These are phyloP conservation scores for Trichogramma evanescens DNA, from an alignment of 2,888 invertebrate genomes.

Conservation along the genomic window DNA sequence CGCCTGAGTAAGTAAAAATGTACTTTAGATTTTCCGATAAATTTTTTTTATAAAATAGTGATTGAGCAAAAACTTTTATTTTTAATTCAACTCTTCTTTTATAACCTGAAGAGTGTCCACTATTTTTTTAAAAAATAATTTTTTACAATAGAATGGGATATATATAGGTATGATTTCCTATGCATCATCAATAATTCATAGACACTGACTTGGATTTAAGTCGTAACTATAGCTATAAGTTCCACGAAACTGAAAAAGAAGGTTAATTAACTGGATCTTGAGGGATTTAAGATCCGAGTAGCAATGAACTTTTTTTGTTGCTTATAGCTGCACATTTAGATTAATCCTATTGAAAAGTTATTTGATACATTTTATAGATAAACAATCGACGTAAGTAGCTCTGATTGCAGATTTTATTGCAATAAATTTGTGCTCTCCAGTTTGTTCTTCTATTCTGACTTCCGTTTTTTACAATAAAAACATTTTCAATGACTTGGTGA, in stretches of 20 bases:
- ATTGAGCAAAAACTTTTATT: too few species aligned
- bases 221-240: neutral
- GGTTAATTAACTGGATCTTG: constrained; percentile 8
- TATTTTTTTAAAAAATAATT: too few species aligned
- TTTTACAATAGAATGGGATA: too few species aligned
- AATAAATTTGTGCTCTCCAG: neutral
- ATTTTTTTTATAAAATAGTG: neutral
- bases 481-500: too few species aligned
- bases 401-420: neutral
- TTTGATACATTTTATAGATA: neutral
- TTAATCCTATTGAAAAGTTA: neutral
- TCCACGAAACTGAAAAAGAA: neutral
- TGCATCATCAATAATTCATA: too few species aligned
- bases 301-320: neutral
- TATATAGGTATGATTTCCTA: too few species aligned
- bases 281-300: neutral
- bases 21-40: neutral
- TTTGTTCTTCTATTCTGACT: neutral
- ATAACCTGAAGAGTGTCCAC: too few species aligned
- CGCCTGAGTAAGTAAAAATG: constrained; percentile 34
- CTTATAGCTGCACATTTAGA: neutral
- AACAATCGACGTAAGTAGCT: neutral
- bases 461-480: neutral
- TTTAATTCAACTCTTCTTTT: too few species aligned
- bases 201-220: too few species aligned